A percentile compares a stretch with the other conserved stretches of the same genome.
Conservation (phyloP, 2,113 vertebrate genomes). For the Phyllopteryx taeniolatus region DNA sequence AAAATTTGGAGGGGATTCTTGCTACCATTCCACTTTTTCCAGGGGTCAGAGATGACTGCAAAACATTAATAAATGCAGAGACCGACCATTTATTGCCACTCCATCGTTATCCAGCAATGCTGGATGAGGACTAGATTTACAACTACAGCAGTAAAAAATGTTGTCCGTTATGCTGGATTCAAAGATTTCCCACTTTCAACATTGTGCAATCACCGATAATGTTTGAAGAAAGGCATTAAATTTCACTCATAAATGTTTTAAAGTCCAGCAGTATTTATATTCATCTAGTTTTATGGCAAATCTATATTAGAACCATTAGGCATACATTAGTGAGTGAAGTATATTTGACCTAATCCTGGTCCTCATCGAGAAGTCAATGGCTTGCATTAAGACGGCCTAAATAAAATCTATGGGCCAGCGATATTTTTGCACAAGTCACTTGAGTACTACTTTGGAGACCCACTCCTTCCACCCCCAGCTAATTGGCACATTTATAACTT, state of each 20-base stretch:
- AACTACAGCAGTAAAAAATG: slow-evolving; percentile 22
- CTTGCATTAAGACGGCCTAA: slow-evolving; percentile 64
- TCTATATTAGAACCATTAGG: slow-evolving; percentile 72
- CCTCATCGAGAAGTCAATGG: slow-evolving; percentile 66
- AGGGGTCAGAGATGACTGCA: slow-evolving; percentile 43
- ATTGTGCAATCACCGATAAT: slow-evolving; percentile 29
- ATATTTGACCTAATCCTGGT: slow-evolving; percentile 66
- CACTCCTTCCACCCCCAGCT: slow-evolving; percentile 35
- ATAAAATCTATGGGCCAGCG: slow-evolving; percentile 57
- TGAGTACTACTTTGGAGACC: slow-evolving; percentile 59
- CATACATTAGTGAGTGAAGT: slow-evolving; percentile 68
- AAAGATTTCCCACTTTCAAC: slow-evolving; percentile 41
- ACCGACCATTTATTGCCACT: slow-evolving; percentile 11
- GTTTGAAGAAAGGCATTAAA: slow-evolving; percentile 51
- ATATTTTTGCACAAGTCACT: slow-evolving; percentile 52
- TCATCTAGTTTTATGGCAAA: slow-evolving; percentile 66
- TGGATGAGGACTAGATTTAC: slow-evolving; percentile 27
- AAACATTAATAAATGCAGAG: slow-evolving; percentile 23
- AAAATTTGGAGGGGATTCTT: not conserved
- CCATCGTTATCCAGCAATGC: slow-evolving; percentile 31
- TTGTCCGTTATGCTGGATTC: slow-evolving; percentile 33
- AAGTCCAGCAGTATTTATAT: slow-evolving; percentile 65
- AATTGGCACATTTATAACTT: slow-evolving; percentile 70
- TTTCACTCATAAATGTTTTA: slow-evolving; percentile 73
- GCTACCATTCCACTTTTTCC: slow-evolving; percentile 16